Evolutionary conservation across 2,113 vertebrate species (phyloP).

Genomic region (Stigmatopora nigra): DNA sequence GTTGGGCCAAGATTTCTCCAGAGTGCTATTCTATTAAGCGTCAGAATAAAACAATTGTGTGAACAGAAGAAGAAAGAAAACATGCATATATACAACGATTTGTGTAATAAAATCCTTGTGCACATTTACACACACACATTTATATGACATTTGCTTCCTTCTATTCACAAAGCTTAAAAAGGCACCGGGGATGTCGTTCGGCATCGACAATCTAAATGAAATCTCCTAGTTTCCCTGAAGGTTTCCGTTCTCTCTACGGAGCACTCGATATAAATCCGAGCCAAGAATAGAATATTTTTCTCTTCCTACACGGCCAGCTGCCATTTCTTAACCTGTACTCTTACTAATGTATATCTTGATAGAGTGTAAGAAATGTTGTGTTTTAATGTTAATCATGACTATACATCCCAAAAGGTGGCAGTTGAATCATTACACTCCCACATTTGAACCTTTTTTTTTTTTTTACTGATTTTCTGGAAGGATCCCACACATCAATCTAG

Average conservation of each 20-base stretch:
- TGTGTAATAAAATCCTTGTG: background rate
- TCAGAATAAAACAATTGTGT: background rate
- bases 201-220: conserved; percentile 49
- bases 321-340: conserved; percentile 3
- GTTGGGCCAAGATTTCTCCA: background rate
- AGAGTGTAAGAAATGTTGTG: background rate
- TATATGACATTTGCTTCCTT: conserved; percentile 6
- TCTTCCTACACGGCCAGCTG: conserved; percentile 4
- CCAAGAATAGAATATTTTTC: conserved; percentile 22
- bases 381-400: background rate
- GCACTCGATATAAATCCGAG: conserved; percentile 42
- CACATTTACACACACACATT: background rate
- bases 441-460: conserved; percentile 20
- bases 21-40: background rate
- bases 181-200: conserved; percentile 29
- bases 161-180: conserved; percentile 33
- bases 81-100: background rate
- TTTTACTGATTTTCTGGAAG: conserved; percentile 2
- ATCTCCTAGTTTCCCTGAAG: conserved; percentile 44
- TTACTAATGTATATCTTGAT: conserved; percentile 8
- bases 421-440: conserved; percentile 7
- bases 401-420: background rate
- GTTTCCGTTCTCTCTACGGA: conserved; percentile 26
- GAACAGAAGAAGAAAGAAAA: background rate
- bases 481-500: background rate